These are phyloP conservation scores for Pomphorhynchus laevis DNA, from an alignment of 1,140 invertebrate species.

Conservation along the genomic window DNA sequence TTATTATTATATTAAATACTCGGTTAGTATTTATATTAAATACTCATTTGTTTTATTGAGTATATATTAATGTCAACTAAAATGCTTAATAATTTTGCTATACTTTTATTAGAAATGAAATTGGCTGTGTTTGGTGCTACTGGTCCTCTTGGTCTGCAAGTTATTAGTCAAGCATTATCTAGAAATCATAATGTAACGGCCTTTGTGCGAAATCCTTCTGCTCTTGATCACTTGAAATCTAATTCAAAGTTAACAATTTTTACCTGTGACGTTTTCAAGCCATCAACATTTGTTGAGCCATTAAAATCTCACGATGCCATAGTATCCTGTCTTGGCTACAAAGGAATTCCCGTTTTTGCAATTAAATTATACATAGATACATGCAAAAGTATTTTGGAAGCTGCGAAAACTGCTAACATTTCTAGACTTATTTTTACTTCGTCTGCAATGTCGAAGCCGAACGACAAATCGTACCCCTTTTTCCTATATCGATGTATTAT, in stretches of 20 bases:
- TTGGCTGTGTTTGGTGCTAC: conserved; percentile 17
- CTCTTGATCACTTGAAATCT: conserved; percentile 12
- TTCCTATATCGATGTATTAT: conserved; percentile 16
- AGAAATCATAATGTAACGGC: conserved; percentile 15
- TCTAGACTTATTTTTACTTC: conserved; percentile 13
- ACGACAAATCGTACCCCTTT: conserved; percentile 11
- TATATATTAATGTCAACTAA: too few relatives aligned
- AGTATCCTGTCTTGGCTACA: conserved; percentile 14
- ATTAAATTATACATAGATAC: conserved; percentile 14
- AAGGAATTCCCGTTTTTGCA: conserved; percentile 7
- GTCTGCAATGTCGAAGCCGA: conserved; percentile 13
- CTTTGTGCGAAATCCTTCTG: conserved; percentile 16
- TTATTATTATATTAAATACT: too few relatives aligned
- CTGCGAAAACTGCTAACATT: conserved; percentile 12
- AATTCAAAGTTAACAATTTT: too few relatives aligned
- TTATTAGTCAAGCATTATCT: conserved; percentile 16
- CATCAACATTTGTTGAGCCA: conserved; percentile 10
- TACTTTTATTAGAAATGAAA: conserved; percentile 16
- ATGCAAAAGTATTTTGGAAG: conserved; percentile 12
- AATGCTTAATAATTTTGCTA: too few relatives aligned
- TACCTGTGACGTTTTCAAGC: conserved; percentile 13
- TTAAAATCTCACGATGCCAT: conserved; percentile 13
- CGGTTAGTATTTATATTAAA: too few relatives aligned
- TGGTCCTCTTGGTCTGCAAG: conserved; percentile 16
- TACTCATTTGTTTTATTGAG: too few relatives aligned